These are phyloP conservation scores for Galeopsomyia nigrocyanea DNA, from an alignment of 2,888 invertebrate genomes.

Conservation along the genomic window DNA sequence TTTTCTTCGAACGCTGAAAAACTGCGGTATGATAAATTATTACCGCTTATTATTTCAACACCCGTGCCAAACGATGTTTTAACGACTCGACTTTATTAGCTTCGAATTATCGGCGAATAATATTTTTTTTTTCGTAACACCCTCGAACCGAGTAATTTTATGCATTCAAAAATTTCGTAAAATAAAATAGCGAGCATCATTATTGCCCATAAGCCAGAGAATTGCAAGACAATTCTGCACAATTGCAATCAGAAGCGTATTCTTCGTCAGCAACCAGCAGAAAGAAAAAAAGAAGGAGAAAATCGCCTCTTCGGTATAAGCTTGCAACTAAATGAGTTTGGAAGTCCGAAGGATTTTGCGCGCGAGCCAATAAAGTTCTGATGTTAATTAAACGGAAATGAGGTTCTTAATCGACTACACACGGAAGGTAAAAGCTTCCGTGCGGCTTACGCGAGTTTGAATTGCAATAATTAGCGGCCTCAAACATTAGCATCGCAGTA, in stretches of 20 bases:
- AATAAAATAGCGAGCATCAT: too few species aligned
- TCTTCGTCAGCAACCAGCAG: not conserved
- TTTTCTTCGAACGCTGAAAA: too few species aligned
- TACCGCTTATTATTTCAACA: too few species aligned
- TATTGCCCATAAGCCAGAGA: too few species aligned
- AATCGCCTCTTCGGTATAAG: constrained; percentile 2
- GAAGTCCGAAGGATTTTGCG: not conserved
- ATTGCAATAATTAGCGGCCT: constrained; percentile 9
- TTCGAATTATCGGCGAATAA: too few species aligned
- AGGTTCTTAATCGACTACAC: constrained; percentile 20
- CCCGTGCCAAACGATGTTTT: too few species aligned
- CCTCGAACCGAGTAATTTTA: too few species aligned
- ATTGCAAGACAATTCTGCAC: too few species aligned
- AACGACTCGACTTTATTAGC: too few species aligned
- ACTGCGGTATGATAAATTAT: too few species aligned
- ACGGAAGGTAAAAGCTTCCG: not conserved
- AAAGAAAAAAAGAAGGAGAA: not conserved
- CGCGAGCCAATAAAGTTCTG: constrained; percentile 7
- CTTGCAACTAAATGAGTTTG: constrained; percentile 14
- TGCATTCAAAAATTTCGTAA: too few species aligned
- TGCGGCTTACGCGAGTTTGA: not conserved
- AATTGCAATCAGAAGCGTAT: constrained; percentile 1
- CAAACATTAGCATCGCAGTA: not conserved
- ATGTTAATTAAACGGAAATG: constrained; percentile 32
- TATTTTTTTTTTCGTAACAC: too few species aligned